Evolutionary conservation across 1,140 invertebrate species (phyloP), one percentile per base, ranked within the genome.

Genomic region (Euwallacea similis): DNA sequence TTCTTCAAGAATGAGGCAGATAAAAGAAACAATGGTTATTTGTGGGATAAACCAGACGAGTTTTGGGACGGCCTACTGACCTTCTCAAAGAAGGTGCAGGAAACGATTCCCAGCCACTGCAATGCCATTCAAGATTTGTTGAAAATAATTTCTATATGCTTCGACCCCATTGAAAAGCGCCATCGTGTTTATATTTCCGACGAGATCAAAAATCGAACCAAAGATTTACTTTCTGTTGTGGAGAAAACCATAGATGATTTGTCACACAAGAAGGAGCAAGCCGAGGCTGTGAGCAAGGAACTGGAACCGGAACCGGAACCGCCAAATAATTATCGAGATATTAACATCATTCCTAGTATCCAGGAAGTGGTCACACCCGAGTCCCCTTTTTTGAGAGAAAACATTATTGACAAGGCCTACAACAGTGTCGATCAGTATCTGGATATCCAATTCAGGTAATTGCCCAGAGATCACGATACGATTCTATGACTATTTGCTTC

Each of bases 371-470:
- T 74, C 6, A 42, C 76, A 2, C 7, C 54, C 6, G 71, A 67
- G 87, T 84, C 80, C 71, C 77, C 73, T 59, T 79, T 88, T 84
- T 80, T 75, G 91, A 8, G 81, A 87, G 81, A 84, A 9, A 91
- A 90, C 78, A 86, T 88, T 53, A 77, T 86, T 0, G 74, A 85
- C 42, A 90, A 89, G 76, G 80, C 81, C 0, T 93, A 91, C 79
- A 73, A 81, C 7, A 81, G 85, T 77, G 82, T 87, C 0, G 84
- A 90, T 41, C 87, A 93, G 73, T 95, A 95, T 77, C 79, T 95
- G 9, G 90, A 93, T 76, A 84, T 89, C 0, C 93, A 95, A 74
- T 93, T 91, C 76, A 81, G 90, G 9, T 91, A 50, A 13, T 7
- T 63, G 10, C 9, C 7, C 16, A 33, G 9, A 58, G 16, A 58